A percentile compares a stretch with the other conserved stretches of the same genome.
phyloP scores from a whole-genome alignment of 2,113 vertebrate genomes.

The Girardinichthys multiradiatus region DNA sequence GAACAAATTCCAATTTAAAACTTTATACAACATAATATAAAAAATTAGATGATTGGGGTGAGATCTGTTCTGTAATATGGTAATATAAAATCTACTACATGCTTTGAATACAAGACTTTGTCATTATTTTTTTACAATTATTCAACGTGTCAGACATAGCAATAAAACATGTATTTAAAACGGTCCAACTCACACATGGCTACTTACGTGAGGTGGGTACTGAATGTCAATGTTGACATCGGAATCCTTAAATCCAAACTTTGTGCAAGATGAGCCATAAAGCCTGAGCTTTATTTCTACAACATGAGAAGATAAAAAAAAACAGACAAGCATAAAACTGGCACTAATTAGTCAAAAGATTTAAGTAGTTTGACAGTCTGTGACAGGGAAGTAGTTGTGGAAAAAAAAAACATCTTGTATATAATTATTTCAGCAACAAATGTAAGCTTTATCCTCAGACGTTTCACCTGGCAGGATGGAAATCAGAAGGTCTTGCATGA shows the following conservation, averaged over 20 bases:
- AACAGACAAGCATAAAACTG: background rate
- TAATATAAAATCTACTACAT: background rate
- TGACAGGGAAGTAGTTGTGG: background rate
- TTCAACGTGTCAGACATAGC: background rate
- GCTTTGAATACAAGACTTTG: background rate
- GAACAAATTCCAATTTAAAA: constrained; percentile 74
- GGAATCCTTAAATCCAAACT: constrained; percentile 92
- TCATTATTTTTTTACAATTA: too few species aligned
- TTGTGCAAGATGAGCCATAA: constrained; percentile 93
- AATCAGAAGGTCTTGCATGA: constrained; percentile 85
- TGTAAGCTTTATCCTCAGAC: background rate
- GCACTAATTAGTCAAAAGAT: background rate
- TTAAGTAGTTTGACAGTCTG: too few species aligned
- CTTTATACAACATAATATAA: constrained; percentile 55
- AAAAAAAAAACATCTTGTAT: background rate
- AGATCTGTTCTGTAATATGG: background rate
- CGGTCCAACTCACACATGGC: constrained; percentile 23
- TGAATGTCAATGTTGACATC: constrained; percentile 94
- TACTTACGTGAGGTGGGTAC: constrained; percentile 90
- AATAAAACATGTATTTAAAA: constrained; percentile 2
- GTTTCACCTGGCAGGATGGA: constrained; percentile 87
- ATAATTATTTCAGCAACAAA: background rate
- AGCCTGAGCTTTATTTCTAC: constrained; percentile 90
- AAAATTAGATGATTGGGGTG: constrained; percentile 3
- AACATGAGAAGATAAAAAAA: constrained; percentile 28